Percentiles rank a stretch among this genome's conserved stretches.
These are phyloP conservation scores for Cheilosia urbana DNA, from an alignment of 2,888 invertebrate species.

Conservation along the genomic window DNA sequence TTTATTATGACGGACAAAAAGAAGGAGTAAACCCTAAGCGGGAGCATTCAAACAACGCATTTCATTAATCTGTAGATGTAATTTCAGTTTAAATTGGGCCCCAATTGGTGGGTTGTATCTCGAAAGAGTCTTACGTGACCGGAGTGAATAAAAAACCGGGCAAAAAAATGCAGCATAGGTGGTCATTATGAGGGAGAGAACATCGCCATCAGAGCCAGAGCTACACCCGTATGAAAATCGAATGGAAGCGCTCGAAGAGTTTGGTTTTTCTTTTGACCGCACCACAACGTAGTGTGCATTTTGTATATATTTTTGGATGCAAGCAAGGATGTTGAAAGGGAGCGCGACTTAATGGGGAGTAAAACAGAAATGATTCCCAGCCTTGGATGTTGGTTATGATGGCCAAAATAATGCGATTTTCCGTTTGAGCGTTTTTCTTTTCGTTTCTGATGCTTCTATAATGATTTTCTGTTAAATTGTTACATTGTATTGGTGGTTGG, in stretches of 20 bases:
- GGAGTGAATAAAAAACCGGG: slow-evolving; percentile 56
- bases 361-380: slow-evolving; percentile 13
- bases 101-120: slow-evolving; percentile 71
- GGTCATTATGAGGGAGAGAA: slow-evolving; percentile 67
- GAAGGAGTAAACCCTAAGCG: slow-evolving; percentile 28
- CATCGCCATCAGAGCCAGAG: slow-evolving; percentile 13
- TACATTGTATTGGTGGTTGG: background rate
- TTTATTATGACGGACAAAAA: slow-evolving; percentile 8
- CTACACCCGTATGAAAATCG: slow-evolving; percentile 33
- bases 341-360: background rate
- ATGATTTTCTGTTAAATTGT: background rate
- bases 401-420: background rate
- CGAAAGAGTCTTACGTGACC: slow-evolving; percentile 68
- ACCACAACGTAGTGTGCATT: background rate
- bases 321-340: slow-evolving; percentile 8
- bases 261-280: background rate
- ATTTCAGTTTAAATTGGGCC: slow-evolving; percentile 71
- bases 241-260: slow-evolving; percentile 46
- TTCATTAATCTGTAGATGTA: slow-evolving; percentile 80
- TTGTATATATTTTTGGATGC: slow-evolving; percentile 10
- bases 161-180: slow-evolving; percentile 63
- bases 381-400: slow-evolving; percentile 4
- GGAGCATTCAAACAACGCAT: slow-evolving; percentile 79
- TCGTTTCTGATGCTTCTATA: background rate
- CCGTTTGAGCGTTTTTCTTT: too few relatives aligned